Evolutionary conservation across 2,113 vertebrate species (phyloP).

Genomic region (Plestiodon gilberti): DNA sequence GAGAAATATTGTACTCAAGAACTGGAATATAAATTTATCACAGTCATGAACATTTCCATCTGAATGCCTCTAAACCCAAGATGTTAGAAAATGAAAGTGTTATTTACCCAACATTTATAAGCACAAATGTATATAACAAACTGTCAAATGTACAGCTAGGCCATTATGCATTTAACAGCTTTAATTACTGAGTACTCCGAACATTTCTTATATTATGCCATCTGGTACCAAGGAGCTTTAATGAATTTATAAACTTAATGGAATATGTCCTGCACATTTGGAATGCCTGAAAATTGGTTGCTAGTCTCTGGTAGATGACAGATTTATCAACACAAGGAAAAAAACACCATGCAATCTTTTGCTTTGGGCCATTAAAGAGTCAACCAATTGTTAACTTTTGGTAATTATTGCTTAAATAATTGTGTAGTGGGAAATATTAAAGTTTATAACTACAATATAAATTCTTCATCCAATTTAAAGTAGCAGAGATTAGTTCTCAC

Average conservation of each 20-base stretch:
- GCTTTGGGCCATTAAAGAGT: constrained; percentile 32
- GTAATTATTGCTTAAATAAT: constrained; percentile 47
- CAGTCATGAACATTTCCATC: constrained; percentile 43
- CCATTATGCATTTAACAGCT: constrained; percentile 63
- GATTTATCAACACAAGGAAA: constrained; percentile 48
- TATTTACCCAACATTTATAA: constrained; percentile 58
- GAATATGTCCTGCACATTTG: constrained; percentile 58
- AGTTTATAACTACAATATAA: not conserved
- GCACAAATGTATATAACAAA: constrained; percentile 52
- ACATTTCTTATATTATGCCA: constrained; percentile 62
- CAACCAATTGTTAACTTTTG: constrained; percentile 31
- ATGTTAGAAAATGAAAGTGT: constrained; percentile 40
- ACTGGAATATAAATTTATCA: constrained; percentile 48
- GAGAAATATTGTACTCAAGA: constrained; percentile 19
- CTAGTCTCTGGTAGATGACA: constrained; percentile 52
- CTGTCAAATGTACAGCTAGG: constrained; percentile 50
- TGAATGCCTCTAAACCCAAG: constrained; percentile 42
- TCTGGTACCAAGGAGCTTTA: constrained; percentile 60
- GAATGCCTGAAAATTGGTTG: constrained; percentile 56
- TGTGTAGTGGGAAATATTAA: constrained; percentile 19
- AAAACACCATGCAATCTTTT: not conserved
- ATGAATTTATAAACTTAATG: constrained; percentile 71
- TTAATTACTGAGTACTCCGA: constrained; percentile 69
- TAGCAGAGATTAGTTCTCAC: not conserved
- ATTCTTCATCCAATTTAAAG: constrained; percentile 11